Evolutionary conservation across 2,888 invertebrate species (phyloP).

Genomic region (Megamerina dolium): DNA sequence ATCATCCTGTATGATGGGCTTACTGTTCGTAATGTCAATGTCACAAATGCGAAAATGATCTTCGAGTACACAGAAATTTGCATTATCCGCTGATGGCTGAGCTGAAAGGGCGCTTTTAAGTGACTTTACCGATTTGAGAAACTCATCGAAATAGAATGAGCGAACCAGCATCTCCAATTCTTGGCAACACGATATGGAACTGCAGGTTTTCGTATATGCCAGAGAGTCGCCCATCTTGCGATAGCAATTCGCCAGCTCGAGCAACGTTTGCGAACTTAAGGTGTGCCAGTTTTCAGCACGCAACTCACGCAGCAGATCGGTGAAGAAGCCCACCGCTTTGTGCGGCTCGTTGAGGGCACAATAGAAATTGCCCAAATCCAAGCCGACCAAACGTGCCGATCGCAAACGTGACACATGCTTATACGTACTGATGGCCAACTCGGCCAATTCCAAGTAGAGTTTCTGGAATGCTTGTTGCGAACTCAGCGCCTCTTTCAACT

Average conservation of each 20-base stretch:
- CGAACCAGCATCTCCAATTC: slow-evolving; percentile 70
- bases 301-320: slow-evolving; percentile 79
- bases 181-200: slow-evolving; percentile 70
- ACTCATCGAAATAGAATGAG: slow-evolving; percentile 75
- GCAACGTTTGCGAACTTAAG: slow-evolving; percentile 73
- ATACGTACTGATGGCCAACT: slow-evolving; percentile 92
- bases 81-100: slow-evolving; percentile 40
- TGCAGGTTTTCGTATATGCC: slow-evolving; percentile 71
- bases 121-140: slow-evolving; percentile 60
- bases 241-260: slow-evolving; percentile 80
- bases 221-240: slow-evolving; percentile 67
- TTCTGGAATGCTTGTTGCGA: slow-evolving; percentile 84
- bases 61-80: slow-evolving; percentile 45
- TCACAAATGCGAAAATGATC: slow-evolving; percentile 51
- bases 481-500: slow-evolving; percentile 83
- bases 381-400: slow-evolving; percentile 82
- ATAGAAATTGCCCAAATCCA: slow-evolving; percentile 86
- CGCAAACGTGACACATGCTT: slow-evolving; percentile 80
- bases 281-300: slow-evolving; percentile 83
- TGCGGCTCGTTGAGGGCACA: slow-evolving; percentile 77
- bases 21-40: slow-evolving; percentile 35
- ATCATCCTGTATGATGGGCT: slow-evolving; percentile 51
- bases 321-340: slow-evolving; percentile 83
- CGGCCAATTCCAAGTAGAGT: slow-evolving; percentile 87
- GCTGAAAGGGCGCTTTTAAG: slow-evolving; percentile 37